Base-by-base conservation (phyloP, 2,888 invertebrate genomes). In the Gastrophysa polygoni region DNA sequence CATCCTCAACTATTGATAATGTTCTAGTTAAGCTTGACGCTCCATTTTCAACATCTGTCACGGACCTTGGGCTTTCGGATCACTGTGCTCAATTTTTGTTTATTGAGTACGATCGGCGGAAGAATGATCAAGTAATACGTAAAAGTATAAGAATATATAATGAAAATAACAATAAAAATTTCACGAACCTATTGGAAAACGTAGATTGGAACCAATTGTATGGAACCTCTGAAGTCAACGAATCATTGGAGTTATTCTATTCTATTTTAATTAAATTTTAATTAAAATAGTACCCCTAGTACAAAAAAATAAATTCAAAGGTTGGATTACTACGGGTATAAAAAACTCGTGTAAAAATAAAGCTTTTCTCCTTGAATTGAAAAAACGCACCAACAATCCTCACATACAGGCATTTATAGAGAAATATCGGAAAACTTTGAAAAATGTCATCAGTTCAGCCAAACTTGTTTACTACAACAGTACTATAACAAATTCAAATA, bases 1-100 rank as follows among this genome's bases (percentile, higher is more conserved):
- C 50, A 50, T 50, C 50, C 29, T 14, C 50, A 14, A 50, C 29
- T 50, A 50, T 50, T 29, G 29, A 28, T 50, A 50, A 50, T 29
- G 8, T 50, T 16, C 3, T 28, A 16, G 50, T 50, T 29, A 29
- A 50, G 7, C 32, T 50, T n/a, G 21, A 49, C 28, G 11, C 3
- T n/a, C 28, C 48, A 3, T 47, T 47, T 18, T 8, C 47, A 47
- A 47, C 47, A 47, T 18, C 47, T 8, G 47, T 47, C 10, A 20
- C 21, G 21, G 47, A 47, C 20, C 2, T 47, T 18, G 20, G 47
- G 2, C 20, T 47, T 3, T 20, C 47, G 17, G 47, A 47, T 47
- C 24, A 24, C 24, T 7, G 7, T 7, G 24, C 24, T 7, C 24
- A 24, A 24, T 24, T 24, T 24, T 3, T 24, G 24, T 24, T 7